A percentile compares a stretch with the other conserved stretches of the same genome.
Evolutionary conservation across 1,140 invertebrate genomes (phyloP).

Genomic region (Heliothis virescens): DNA sequence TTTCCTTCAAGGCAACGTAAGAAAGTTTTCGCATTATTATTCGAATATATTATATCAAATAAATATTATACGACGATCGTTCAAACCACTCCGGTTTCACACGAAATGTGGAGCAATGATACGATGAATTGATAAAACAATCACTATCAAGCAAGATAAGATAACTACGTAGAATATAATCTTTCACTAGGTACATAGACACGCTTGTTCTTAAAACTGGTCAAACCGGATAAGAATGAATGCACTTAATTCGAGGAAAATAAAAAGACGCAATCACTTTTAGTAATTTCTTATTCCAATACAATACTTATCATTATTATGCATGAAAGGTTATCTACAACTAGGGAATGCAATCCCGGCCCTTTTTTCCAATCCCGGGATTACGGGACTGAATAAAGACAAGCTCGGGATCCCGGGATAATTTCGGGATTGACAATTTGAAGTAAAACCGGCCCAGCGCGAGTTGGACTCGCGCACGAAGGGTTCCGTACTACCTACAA

Average conservation of each 20-base stretch:
- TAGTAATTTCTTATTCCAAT: slow-evolving; percentile 17
- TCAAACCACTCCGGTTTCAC: slow-evolving; percentile 59
- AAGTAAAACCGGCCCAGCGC: too few species aligned
- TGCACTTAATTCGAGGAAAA: slow-evolving; percentile 35
- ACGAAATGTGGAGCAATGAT: slow-evolving; percentile 72
- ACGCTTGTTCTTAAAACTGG: slow-evolving; percentile 48
- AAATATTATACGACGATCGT: slow-evolving; percentile 31
- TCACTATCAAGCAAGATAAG: slow-evolving; percentile 73
- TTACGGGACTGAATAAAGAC: too few species aligned
- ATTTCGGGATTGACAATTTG: too few species aligned
- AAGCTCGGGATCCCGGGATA: too few species aligned
- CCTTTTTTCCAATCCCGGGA: too few species aligned
- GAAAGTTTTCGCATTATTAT: slow-evolving; percentile 60
- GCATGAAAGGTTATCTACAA: slow-evolving; percentile 31
- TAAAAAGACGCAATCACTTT: slow-evolving; percentile 13
- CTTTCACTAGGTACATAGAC: slow-evolving; percentile 43
- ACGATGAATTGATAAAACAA: slow-evolving; percentile 66
- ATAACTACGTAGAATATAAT: slow-evolving; percentile 55
- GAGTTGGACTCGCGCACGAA: too few species aligned
- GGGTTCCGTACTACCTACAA: too few species aligned
- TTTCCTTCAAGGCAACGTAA: slow-evolving; percentile 46
- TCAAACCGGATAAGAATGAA: background rate
- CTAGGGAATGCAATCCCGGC: too few species aligned
- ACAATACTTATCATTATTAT: slow-evolving; percentile 34
- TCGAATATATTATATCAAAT: slow-evolving; percentile 31